phyloP scores from a whole-genome alignment of 2,113 vertebrate species.

The Ranitomeya imitator region DNA sequence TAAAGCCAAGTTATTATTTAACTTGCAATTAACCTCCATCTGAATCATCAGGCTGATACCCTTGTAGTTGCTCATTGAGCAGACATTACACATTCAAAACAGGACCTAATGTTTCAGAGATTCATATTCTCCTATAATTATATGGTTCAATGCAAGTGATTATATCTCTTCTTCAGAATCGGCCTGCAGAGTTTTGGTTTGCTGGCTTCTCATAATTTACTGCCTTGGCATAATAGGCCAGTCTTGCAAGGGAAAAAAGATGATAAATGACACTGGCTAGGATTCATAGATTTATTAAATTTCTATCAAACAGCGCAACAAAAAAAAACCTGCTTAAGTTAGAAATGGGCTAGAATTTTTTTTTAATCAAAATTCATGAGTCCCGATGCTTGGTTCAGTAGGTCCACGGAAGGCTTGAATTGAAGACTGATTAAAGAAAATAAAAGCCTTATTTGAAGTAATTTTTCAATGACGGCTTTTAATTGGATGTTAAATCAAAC shows the following conservation, averaged over 20 bases:
- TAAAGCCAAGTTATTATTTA: conserved; percentile 68
- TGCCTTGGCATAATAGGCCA: conserved; percentile 89
- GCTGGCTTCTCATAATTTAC: conserved; percentile 90
- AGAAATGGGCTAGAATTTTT: conserved; percentile 84
- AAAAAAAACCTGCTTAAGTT: conserved; percentile 87
- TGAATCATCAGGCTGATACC: conserved; percentile 76
- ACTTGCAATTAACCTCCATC: conserved; percentile 70
- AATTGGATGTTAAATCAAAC: conserved; percentile 99
- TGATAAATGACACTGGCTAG: conserved; percentile 95
- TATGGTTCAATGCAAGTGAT: conserved; percentile 98
- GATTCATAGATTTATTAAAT: conserved; percentile 98
- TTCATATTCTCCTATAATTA: conserved; percentile 97
- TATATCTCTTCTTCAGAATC: conserved; percentile 95
- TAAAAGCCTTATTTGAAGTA: conserved; percentile 98
- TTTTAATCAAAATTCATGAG: conserved; percentile 92
- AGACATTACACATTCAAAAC: conserved; percentile 92
- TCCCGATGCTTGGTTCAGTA: conserved; percentile 84
- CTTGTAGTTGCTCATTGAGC: conserved; percentile 72
- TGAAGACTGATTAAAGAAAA: conserved; percentile 94
- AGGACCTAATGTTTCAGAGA: conserved; percentile 94
- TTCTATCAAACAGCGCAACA: conserved; percentile 93
- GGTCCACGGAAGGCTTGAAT: conserved; percentile 86
- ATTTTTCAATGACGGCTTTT: conserved; percentile 99
- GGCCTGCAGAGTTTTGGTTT: conserved; percentile 89
- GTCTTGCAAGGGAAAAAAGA: conserved; percentile 90